Evolutionary conservation across 64 coral and sea anemone species (phyloP), one percentile per base, ranked within the genome.

Genomic region (Pocillopora verrucosa): DNA sequence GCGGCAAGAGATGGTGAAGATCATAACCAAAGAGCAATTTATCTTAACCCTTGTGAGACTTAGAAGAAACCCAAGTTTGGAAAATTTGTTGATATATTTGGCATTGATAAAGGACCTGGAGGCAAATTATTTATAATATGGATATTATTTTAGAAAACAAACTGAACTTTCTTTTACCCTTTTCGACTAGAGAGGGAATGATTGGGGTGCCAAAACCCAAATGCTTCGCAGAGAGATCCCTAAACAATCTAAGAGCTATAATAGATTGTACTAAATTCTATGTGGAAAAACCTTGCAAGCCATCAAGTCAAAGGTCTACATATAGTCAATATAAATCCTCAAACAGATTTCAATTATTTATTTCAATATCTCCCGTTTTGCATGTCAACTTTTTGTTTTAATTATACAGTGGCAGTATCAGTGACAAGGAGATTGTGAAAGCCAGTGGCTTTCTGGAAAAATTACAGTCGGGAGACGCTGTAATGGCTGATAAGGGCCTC

Each of bases 261-360:
- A 90, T 94, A 94, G 83, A 80, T 89, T 80, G 88, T 56, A 89
- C 88, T 68, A 67, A 94, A 90, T 90, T 90, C 89, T 83, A 90
- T 75, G 69, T 90, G 83, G 68, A 90, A 90, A 90, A 90, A 90
- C 89, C 89, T 75, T 83, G 30, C 45, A 90, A 83, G 78, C 78
- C 78, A 61, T 90, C 89, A 56, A 90, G 89, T 56, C 78, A 94
- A 83, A 94, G 73, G 73, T 77, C 87, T 45, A 89, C 87, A 15
- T 89, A 51, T 20, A 89, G 87, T 78, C 74, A 89, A n/a, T 77
- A 88, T 35, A 89, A 89, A n/a, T 89, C 87, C 10, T 78, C 60
- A 34, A 89, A 89, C 20, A 89, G 59, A 38, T 79, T 89, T 78
- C 78, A 89, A 59, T 63, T 89, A 76, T 60, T 89, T 22, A 25